phyloP scores from a whole-genome alignment of 2,113 vertebrate species.

The Elephas maximus region DNA sequence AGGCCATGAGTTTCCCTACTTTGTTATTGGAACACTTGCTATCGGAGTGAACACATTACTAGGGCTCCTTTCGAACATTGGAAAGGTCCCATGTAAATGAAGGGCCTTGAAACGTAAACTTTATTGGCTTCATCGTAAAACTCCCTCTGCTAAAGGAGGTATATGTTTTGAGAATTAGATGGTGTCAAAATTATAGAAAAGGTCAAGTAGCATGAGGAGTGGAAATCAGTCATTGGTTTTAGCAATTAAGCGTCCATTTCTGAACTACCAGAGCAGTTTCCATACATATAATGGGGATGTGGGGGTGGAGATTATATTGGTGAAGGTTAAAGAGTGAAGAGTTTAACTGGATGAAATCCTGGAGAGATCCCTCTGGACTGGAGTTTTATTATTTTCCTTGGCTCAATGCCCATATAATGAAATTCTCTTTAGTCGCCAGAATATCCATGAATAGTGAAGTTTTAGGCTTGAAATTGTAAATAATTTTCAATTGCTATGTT shows the following conservation, averaged over 20 bases:
- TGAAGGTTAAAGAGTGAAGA: slow-evolving; percentile 1
- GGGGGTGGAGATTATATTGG: not conserved
- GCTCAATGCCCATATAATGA: not conserved
- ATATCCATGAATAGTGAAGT: not conserved
- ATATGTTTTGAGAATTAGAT: not conserved
- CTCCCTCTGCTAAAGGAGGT: not conserved
- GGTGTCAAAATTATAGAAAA: not conserved
- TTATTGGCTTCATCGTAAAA: not conserved
- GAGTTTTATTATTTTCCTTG: not conserved
- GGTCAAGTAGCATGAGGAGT: not conserved
- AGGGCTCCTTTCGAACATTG: not conserved
- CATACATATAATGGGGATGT: not conserved
- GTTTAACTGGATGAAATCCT: slow-evolving; percentile 4
- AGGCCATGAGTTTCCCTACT: not conserved
- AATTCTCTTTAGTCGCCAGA: not conserved
- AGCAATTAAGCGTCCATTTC: not conserved
- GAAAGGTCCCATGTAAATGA: not conserved
- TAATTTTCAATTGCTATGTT: not conserved
- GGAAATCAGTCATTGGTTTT: not conserved
- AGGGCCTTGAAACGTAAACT: not conserved
- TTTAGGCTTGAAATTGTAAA: slow-evolving; percentile 45
- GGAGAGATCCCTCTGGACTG: not conserved
- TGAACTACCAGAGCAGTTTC: not conserved
- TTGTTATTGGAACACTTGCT: not conserved
- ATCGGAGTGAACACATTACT: not conserved